Percentiles rank a stretch among this genome's conserved stretches.
phyloP scores from a whole-genome alignment of 2,797 vertebrate species.

The Fundulus diaphanus region DNA sequence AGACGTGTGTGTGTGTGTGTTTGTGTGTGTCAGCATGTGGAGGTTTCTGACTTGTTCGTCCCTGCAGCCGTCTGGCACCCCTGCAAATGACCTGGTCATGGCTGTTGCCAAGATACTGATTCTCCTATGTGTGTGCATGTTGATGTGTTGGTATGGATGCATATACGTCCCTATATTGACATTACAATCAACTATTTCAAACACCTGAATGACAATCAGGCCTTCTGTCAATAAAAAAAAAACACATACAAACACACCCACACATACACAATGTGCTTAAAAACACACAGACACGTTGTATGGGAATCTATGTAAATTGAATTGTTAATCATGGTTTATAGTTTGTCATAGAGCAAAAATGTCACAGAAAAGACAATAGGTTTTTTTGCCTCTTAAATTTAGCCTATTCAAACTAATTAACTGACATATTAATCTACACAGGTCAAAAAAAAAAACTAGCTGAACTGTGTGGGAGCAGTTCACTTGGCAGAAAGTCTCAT shows the following conservation, averaged over 20 bases:
- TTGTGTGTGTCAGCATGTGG: constrained; percentile 20
- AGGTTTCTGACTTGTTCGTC: constrained; percentile 50
- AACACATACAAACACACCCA: constrained; percentile 27
- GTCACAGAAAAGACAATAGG: background rate
- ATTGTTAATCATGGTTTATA: constrained; percentile 30
- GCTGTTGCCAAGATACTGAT: constrained; percentile 65
- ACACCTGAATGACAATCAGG: constrained; percentile 33
- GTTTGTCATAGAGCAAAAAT: constrained; percentile 20
- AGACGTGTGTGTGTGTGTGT: constrained; percentile 26
- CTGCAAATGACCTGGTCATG: constrained; percentile 59
- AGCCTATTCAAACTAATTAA: constrained; percentile 24
- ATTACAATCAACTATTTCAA: constrained; percentile 23
- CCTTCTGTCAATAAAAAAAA: constrained; percentile 33
- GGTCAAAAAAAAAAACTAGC: constrained; percentile 40
- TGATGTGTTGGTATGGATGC: constrained; percentile 13
- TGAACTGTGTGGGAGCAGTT: constrained; percentile 62
- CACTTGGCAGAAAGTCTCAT: constrained; percentile 35
- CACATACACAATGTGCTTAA: constrained; percentile 27
- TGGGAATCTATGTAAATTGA: constrained; percentile 1
- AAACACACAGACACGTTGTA: background rate
- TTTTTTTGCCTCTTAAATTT: background rate
- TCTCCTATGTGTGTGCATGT: constrained; percentile 14
- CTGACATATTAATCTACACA: constrained; percentile 40
- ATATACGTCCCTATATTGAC: constrained; percentile 6
- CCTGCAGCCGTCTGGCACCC: constrained; percentile 67